Base-by-base conservation (phyloP, 2,888 invertebrate genomes). In the Amphipyra tragopoginis region DNA sequence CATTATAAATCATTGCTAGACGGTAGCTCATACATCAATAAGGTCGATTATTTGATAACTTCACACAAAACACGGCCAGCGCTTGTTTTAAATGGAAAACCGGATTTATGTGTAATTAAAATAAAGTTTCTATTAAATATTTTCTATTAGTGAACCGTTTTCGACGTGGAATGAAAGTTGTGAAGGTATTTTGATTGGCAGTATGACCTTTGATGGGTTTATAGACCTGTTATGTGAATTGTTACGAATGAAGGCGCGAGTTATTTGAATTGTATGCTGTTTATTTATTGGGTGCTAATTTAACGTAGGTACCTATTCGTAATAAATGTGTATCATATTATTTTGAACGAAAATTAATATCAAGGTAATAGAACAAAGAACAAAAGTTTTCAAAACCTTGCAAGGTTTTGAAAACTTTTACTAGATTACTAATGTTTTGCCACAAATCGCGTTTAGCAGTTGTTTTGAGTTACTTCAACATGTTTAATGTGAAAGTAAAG, bases 11-110 rank as follows among this genome's bases (percentile, higher is more conserved):
- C 94, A 94, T 90, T 78, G 75, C 67, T 75, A 76, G 92, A 93
- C 94, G 89, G 94, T 91, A 91, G 92, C 91, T 82, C 88, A 93
- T 93, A 90, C 93, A 93, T 94, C 94, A 93, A 92, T 92, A 90
- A 88, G 89, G 89, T 91, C 90, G 93, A 93, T 93, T 92, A 93
- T 91, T 91, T 90, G 93, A 94, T 94, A 93, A 92, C 90, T 89
- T 81, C 77, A 82, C 84, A 86, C 83, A 87, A 86, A 90, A 90
- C 86, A 86, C 86, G 89, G 85, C 83, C 86, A 89, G 67, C 78
- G 80, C 79, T 86, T 83, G 84, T 85, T 81, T 81, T 66, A 77
- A 79, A 78, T 72, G 67, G 72, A 49, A 64, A 83, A 83, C 78
- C 70, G 73, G 77, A 60, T 71, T 73, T 57, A 53, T 59, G 65